A percentile compares a stretch with the other conserved stretches of the same genome.
phyloP scores from a whole-genome alignment of 2,113 vertebrate species.

The Alectura lathami region DNA sequence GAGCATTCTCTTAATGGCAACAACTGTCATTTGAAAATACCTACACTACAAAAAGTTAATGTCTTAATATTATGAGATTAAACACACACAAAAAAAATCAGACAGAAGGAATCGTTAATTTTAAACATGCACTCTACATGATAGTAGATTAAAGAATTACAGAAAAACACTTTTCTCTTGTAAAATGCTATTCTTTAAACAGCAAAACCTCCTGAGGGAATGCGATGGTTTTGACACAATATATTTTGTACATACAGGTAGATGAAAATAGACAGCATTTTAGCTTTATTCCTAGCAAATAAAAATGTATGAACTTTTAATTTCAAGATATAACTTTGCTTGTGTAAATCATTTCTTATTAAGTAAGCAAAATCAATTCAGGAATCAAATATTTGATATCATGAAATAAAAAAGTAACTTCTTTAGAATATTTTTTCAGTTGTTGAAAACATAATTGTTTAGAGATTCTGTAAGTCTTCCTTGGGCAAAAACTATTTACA shows the following conservation, averaged over 20 bases:
- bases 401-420: not conserved
- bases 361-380: not conserved
- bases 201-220: not conserved
- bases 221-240: not conserved
- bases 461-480: not conserved
- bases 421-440: not conserved
- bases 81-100: not conserved
- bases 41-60: slow-evolving; percentile 2
- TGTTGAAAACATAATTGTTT: not conserved
- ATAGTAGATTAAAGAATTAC: not conserved
- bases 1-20: not conserved
- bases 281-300: not conserved
- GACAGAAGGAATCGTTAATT: not conserved
- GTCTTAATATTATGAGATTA: not conserved
- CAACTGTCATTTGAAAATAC: not conserved
- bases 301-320: not conserved
- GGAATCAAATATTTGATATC: not conserved
- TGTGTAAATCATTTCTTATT: not conserved
- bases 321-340: not conserved
- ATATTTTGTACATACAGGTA: not conserved
- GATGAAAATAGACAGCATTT: not conserved
- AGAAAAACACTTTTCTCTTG: not conserved
- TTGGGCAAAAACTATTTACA: not conserved
- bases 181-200: not conserved
- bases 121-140: not conserved